phyloP scores from a whole-genome alignment of 2,888 invertebrate genomes.

The Endotricha flammealis region DNA sequence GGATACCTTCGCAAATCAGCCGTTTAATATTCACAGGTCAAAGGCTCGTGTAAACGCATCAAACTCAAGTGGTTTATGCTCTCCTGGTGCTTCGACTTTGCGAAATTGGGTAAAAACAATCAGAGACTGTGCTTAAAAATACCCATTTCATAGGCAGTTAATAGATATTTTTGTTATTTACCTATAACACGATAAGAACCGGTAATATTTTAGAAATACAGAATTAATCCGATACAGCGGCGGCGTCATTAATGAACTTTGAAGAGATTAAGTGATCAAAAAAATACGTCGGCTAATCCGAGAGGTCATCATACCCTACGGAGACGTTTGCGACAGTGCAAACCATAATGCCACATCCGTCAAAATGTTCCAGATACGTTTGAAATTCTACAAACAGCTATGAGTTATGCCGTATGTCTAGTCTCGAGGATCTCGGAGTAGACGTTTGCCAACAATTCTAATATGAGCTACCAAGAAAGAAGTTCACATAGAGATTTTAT shows the following conservation, averaged over 20 bases:
- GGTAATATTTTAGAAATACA: conserved; percentile 6
- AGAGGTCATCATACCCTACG: conserved; percentile 15
- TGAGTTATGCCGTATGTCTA: too few relatives aligned
- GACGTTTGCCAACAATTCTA: too few relatives aligned
- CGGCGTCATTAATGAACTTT: conserved; percentile 11
- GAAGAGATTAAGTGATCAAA: conserved; percentile 8
- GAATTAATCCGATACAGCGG: conserved; percentile 8
- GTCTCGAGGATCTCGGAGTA: too few relatives aligned
- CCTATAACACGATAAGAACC: background rate
- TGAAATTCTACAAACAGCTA: conserved; percentile 9
- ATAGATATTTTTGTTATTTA: background rate
- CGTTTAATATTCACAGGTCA: conserved; percentile 28
- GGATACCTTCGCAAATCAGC: conserved; percentile 33
- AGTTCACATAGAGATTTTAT: too few relatives aligned
- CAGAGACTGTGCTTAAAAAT: background rate
- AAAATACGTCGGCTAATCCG: conserved; percentile 17
- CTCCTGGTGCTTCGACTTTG: conserved; percentile 28
- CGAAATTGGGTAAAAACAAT: background rate
- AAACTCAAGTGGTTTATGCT: conserved; percentile 31
- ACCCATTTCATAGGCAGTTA: background rate
- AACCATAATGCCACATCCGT: conserved; percentile 15
- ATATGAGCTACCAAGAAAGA: too few relatives aligned
- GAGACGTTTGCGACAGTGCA: conserved; percentile 12
- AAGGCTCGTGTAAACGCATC: conserved; percentile 24
- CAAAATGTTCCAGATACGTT: conserved; percentile 15